These are phyloP conservation scores for Disparrhopalites patrizii DNA, from an alignment of 2,888 invertebrate species.

Conservation along the genomic window DNA sequence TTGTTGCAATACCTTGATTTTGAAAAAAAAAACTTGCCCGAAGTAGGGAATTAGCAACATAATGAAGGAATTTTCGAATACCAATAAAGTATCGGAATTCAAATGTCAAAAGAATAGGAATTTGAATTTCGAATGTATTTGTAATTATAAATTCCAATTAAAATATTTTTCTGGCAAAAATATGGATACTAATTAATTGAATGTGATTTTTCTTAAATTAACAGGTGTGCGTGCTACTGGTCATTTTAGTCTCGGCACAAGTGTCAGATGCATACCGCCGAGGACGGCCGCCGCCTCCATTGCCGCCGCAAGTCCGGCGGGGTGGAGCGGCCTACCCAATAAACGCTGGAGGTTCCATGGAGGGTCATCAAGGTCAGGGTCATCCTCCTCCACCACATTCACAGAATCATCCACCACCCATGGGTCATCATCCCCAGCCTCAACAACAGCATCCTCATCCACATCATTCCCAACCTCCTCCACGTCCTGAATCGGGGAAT, in stretches of 20 bases:
- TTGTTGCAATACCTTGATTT: too few species aligned
- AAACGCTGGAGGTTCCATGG: not conserved
- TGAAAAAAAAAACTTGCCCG: too few species aligned
- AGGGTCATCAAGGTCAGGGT: not conserved
- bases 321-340: constrained; percentile 23
- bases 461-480: not conserved
- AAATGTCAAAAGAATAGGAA: too few species aligned
- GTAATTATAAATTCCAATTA: too few species aligned
- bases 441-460: not conserved
- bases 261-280: constrained; percentile 4
- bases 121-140: too few species aligned
- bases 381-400: not conserved
- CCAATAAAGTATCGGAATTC: too few species aligned
- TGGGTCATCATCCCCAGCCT: not conserved
- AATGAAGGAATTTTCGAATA: too few species aligned
- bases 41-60: too few species aligned
- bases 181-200: not conserved
- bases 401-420: too few species aligned
- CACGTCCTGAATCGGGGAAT: not conserved
- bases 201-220: constrained; percentile 9
- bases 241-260: not conserved
- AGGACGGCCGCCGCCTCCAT: constrained; percentile 14
- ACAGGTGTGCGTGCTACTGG: constrained; percentile 11
- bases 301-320: constrained; percentile 12
- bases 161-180: not conserved